A percentile compares a stretch with the other conserved stretches of the same genome.
Conservation (phyloP, 2,888 invertebrate genomes). For the Endotricha flammealis region DNA sequence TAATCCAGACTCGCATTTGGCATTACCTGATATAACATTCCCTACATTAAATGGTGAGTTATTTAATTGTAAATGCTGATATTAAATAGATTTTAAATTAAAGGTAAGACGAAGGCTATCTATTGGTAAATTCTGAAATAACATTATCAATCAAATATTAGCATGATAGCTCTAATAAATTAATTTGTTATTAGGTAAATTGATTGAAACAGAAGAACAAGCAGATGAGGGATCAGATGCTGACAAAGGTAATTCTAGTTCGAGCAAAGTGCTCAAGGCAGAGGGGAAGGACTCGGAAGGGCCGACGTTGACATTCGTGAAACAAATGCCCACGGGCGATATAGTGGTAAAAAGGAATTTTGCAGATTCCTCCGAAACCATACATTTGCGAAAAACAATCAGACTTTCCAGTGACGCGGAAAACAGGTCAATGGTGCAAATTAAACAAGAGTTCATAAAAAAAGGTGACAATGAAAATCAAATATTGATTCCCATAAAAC, state of each 20-base stretch:
- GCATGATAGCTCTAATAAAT: slow-evolving; percentile 5
- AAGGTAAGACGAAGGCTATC: too few species aligned
- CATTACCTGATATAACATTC: slow-evolving; percentile 84
- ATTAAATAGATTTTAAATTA: too few species aligned
- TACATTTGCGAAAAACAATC: slow-evolving; percentile 64
- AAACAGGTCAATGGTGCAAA: slow-evolving; percentile 64
- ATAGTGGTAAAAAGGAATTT: slow-evolving; percentile 63
- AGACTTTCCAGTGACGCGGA: slow-evolving; percentile 66
- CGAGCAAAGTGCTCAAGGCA: slow-evolving; percentile 42
- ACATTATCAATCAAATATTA: slow-evolving; percentile 1
- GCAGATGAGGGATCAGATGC: slow-evolving; percentile 77
- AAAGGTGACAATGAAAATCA: slow-evolving; percentile 69
- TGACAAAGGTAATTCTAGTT: slow-evolving; percentile 51
- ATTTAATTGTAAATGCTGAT: not conserved
- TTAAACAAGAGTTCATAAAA: slow-evolving; percentile 63
- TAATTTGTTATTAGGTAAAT: slow-evolving; percentile 64
- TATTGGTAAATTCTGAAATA: too few species aligned
- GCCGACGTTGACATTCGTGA: slow-evolving; percentile 60
- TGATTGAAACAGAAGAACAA: slow-evolving; percentile 79
- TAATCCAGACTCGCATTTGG: slow-evolving; percentile 81
- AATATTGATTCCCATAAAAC: slow-evolving; percentile 65
- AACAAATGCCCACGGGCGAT: slow-evolving; percentile 64
- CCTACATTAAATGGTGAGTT: slow-evolving; percentile 84
- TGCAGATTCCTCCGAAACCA: slow-evolving; percentile 56
- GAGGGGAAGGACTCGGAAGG: slow-evolving; percentile 54